Evolutionary conservation across 2,797 vertebrate species (phyloP).

Genomic region (Sebastes vulpes): DNA sequence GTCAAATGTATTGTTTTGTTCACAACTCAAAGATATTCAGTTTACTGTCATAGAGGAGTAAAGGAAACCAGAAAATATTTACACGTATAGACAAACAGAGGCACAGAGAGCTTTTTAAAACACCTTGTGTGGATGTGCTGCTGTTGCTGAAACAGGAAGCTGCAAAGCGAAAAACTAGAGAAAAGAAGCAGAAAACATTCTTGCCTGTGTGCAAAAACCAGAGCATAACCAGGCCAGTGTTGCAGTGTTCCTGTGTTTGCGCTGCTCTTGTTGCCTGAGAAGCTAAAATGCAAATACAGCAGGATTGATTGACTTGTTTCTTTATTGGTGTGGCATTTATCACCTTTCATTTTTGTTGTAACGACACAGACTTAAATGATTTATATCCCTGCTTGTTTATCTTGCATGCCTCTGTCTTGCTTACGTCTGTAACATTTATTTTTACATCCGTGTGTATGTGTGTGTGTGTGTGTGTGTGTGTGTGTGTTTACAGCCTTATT

Average conservation of each 20-base stretch:
- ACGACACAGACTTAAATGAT: conserved; percentile 30
- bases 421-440: conserved; percentile 32
- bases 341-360: conserved; percentile 28
- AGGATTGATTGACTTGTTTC: conserved; percentile 41
- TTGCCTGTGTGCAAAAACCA: conserved; percentile 9
- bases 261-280: conserved; percentile 9
- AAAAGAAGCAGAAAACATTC: conserved; percentile 15
- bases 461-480: conserved; percentile 40
- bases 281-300: conserved; percentile 34
- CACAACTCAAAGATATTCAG: too few relatives aligned
- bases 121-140: conserved; percentile 38
- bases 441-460: conserved; percentile 6
- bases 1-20: too few relatives aligned
- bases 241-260: neutral
- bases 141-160: conserved; percentile 34
- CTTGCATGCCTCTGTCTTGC: neutral
- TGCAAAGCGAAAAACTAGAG: conserved; percentile 23
- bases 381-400: conserved; percentile 1
- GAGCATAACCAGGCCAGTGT: conserved; percentile 7
- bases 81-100: conserved; percentile 36
- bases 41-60: too few relatives aligned
- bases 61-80: neutral
- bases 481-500: conserved; percentile 74
- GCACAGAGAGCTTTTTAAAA: conserved; percentile 38
- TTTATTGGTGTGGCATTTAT: conserved; percentile 41